phyloP scores from a whole-genome alignment of 2,888 invertebrate species.

The Plagiodera versicolora region DNA sequence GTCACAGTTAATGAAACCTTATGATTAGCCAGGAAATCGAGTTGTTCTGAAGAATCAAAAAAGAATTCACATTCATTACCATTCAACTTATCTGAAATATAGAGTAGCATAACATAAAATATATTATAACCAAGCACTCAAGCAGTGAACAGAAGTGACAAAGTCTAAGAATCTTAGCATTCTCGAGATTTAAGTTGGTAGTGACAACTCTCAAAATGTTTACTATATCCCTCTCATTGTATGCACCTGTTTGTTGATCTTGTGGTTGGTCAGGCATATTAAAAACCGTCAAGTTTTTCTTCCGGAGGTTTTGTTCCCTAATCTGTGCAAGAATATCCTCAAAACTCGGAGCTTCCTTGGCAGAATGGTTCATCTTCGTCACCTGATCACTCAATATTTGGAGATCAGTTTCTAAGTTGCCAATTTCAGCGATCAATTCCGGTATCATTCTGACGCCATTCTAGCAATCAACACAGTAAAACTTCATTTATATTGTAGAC shows the following conservation, averaged over 20 bases:
- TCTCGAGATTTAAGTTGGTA: neutral
- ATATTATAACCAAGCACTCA: too few species aligned
- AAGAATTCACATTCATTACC: too few species aligned
- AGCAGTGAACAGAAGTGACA: too few species aligned
- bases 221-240: neutral
- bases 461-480: conserved; percentile 2
- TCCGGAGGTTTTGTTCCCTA: conserved; percentile 5
- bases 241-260: conserved; percentile 1
- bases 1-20: neutral
- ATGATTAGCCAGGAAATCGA: too few species aligned
- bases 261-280: conserved; percentile 1
- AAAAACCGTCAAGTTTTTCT: conserved; percentile 1
- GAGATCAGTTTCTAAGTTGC: conserved; percentile 1
- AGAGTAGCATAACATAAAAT: too few species aligned
- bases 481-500: too few species aligned
- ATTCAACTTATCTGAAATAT: too few species aligned
- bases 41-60: too few species aligned
- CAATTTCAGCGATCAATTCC: conserved; percentile 2
- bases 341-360: conserved; percentile 3
- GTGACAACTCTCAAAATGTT: neutral
- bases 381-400: conserved; percentile 1
- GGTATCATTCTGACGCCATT: neutral
- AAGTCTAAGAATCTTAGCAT: neutral
- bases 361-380: neutral
- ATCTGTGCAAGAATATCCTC: conserved; percentile 4